Evolutionary conservation across 2,888 invertebrate genomes (phyloP), one percentile per base, ranked within the genome.

Genomic region (Hypolimnas misippus): DNA sequence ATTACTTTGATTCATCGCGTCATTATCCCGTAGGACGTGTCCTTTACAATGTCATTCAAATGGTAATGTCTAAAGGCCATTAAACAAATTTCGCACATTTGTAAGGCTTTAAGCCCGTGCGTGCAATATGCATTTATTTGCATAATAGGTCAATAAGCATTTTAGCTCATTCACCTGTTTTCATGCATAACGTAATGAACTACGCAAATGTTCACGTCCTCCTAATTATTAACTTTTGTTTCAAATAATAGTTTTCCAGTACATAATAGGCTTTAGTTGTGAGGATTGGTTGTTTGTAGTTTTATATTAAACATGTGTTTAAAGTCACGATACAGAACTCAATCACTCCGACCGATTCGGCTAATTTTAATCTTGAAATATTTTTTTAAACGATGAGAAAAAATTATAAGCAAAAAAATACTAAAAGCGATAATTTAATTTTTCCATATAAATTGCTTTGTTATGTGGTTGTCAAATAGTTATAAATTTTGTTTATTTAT

Each of bases 141-240:
- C 75, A 76, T 79, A 81, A 75, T 74, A 73, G 70, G 67, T 70
- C 67, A 69, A 69, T 72, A 70, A 69, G 65, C 49, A 53, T 61
- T 61, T 61, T 57, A 19, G 33, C 69, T 66, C 68, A 70, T 73
- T 72, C 73, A 75, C 73, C 73, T 74, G 74, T 74, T 75, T 71
- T 72, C 70, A 62, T 65, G 29, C 52, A 49, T 40, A 60, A 40
- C 21, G 53, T 53, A 42, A 38, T 46, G 33, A 29, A 42, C 33
- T 33, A n/a, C 16, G 10, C 17, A 42, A 25, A 6, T 14, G 10
- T 8, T 49, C 10, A 46, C 49, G 40, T 55, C 35, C 55, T 50
- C 42, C 25, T 50, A 61, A 61, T 61, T 55, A 55, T 50, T 31
- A 29, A 49, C 50, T 55, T 60, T 61, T 50, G 55, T 61, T 55